Evolutionary conservation across 2,113 vertebrate species (phyloP), one percentile per base, ranked within the genome.

Genomic region (Cardinalis cardinalis): DNA sequence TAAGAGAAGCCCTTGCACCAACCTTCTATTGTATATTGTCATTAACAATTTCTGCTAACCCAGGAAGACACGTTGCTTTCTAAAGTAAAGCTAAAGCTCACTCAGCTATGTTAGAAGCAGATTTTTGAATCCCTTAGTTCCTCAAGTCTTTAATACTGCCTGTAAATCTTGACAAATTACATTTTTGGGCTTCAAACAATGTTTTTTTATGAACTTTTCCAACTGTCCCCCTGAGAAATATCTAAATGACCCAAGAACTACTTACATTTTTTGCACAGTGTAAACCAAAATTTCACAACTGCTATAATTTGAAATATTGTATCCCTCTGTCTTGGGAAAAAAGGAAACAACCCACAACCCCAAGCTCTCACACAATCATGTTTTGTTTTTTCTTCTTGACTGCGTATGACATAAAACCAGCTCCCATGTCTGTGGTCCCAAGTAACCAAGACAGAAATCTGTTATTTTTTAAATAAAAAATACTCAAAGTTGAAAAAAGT

Each of bases 31-130:
- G 84, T 94, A 26, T 92, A 92, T 88, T 93, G 58, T 93, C 84
- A 91, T 95, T 94, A 95, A 84, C 90, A 93, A 92, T 96, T 95
- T 95, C 90, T 97, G 93, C 88, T 94, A 95, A 94, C 89, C 92
- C 89, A 92, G 53, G 79, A 95, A 95, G 84, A 52, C 25, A 86
- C 46, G 41, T 21, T 75, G 48, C 72, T 90, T 95, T 84, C 91
- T 93, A 52, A 94, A 91, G 63, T 88, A 95, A 92, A 92, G 56
- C 66, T 88, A 81, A 77, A 89, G 71, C 90, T 92, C 79, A 29
- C 91, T 91, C 87, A 72, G 84, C 82, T 93, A 18, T 82, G 84
- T 93, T 84, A 92, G 93, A 87, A 84, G 48, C 69, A 92, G 95
- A 84, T 88, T 91, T 94, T 93, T 93, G 93, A 96, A 96, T 93